Conservation (phyloP, 2,113 vertebrate species). For the Mionectes macconnelli region DNA sequence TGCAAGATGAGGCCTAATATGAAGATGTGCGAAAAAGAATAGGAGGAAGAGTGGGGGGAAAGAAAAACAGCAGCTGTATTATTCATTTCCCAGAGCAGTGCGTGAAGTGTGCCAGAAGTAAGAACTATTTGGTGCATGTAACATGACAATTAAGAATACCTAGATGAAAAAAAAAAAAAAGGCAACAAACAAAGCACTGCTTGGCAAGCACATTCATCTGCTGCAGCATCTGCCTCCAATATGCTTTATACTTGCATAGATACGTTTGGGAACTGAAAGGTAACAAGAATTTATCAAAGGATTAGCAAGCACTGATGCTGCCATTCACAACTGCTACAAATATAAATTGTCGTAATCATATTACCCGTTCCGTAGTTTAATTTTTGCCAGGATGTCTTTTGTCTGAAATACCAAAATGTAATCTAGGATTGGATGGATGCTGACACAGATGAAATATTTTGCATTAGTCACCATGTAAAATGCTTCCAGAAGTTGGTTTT, state of each 20-base stretch:
- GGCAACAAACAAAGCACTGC: background rate
- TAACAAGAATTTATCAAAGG: slow-evolving; percentile 55
- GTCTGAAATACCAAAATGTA: slow-evolving; percentile 16
- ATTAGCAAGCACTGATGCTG: slow-evolving; percentile 34
- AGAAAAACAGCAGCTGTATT: background rate
- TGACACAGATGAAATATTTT: slow-evolving; percentile 38
- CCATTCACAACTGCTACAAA: slow-evolving; percentile 6
- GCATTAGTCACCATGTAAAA: background rate
- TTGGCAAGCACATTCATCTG: slow-evolving; percentile 28
- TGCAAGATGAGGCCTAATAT: background rate
- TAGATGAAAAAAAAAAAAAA: background rate
- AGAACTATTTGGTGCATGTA: background rate
- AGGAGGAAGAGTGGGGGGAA: background rate
- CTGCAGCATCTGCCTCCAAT: slow-evolving; percentile 24
- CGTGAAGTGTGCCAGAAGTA: background rate
- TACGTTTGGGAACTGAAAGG: slow-evolving; percentile 19
- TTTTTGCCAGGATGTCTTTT: slow-evolving; percentile 33
- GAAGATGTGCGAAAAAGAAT: background rate
- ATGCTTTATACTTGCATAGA: slow-evolving; percentile 4
- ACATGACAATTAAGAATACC: background rate
- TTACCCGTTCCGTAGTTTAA: background rate
- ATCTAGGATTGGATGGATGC: background rate
- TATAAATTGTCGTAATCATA: background rate
- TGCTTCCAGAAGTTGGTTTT: background rate
- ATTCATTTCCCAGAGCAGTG: background rate